phyloP scores from a whole-genome alignment of 2,797 vertebrate species.

The Alcedo atthis region DNA sequence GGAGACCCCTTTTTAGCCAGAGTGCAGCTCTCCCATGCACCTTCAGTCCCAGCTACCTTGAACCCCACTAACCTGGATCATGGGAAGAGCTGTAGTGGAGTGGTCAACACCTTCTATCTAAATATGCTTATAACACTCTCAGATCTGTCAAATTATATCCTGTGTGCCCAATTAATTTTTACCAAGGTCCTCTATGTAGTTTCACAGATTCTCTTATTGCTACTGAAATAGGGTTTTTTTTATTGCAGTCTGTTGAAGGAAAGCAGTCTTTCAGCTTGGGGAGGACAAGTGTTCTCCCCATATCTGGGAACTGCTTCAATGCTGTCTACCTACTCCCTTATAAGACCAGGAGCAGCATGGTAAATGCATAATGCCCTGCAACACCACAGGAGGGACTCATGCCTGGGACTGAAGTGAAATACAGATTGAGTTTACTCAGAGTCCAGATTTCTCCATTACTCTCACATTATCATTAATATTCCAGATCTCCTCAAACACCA shows the following conservation, averaged over 20 bases:
- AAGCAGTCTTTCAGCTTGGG: not conserved
- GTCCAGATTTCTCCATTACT: not conserved
- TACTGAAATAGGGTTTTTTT: not conserved
- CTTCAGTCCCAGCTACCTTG: not conserved
- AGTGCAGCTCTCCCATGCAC: not conserved
- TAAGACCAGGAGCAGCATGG: not conserved
- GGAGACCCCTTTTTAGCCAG: not conserved
- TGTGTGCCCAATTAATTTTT: not conserved
- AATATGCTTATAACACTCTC: not conserved
- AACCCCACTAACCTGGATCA: not conserved
- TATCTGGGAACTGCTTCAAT: not conserved
- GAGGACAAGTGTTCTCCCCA: not conserved
- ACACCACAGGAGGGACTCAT: accelerated
- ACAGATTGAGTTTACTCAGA: not conserved
- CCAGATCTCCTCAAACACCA: not conserved
- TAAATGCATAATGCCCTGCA: not conserved
- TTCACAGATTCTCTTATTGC: not conserved
- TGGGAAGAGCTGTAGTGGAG: not conserved
- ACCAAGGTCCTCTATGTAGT: not conserved
- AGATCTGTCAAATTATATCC: not conserved
- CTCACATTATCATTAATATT: not conserved
- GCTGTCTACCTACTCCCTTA: not conserved
- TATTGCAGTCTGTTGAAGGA: not conserved
- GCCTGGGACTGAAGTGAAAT: not conserved
- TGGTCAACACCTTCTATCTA: not conserved